Evolutionary conservation across 2,797 vertebrate species (phyloP).

Genomic region (Argyrosomus regius): DNA sequence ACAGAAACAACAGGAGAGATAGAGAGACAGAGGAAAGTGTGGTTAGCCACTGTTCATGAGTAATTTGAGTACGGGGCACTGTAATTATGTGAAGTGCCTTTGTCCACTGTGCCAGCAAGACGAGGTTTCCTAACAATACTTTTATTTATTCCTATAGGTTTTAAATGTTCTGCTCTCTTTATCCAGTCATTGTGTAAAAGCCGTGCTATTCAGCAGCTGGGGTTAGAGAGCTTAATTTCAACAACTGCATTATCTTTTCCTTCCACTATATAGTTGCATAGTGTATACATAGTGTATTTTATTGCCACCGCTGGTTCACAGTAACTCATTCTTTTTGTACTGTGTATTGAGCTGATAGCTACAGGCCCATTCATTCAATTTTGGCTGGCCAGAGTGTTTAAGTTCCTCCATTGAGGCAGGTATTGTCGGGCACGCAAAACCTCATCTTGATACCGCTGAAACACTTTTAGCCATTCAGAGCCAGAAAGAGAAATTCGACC

Average conservation of each 20-base stretch:
- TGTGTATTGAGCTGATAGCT: constrained; percentile 32
- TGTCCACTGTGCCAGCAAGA: not conserved
- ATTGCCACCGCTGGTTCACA: not conserved
- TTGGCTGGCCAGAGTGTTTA: constrained; percentile 17
- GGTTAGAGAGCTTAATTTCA: constrained; percentile 17
- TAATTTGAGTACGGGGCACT: not conserved
- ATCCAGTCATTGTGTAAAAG: constrained; percentile 7
- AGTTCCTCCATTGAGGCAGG: constrained; percentile 17
- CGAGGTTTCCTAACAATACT: not conserved
- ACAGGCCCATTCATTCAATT: constrained; percentile 19
- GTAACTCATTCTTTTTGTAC: constrained; percentile 14
- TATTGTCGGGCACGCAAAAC: constrained; percentile 24
- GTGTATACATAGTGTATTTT: not conserved
- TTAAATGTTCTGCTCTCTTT: constrained; percentile 13
- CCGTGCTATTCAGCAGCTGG: not conserved
- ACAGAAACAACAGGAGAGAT: not conserved
- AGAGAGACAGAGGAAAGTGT: not conserved
- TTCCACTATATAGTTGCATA: constrained; percentile 5
- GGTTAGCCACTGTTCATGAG: not conserved
- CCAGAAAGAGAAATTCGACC: constrained; percentile 34
- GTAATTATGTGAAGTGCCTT: constrained; percentile 12
- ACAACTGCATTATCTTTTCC: constrained; percentile 9
- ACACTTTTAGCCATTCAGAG: constrained; percentile 29
- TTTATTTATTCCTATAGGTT: not conserved
- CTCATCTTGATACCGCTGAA: constrained; percentile 20